Evolutionary conservation across 2,113 vertebrate genomes (phyloP), one percentile per base, ranked within the genome.

Genomic region (Gymnobelideus leadbeateri): DNA sequence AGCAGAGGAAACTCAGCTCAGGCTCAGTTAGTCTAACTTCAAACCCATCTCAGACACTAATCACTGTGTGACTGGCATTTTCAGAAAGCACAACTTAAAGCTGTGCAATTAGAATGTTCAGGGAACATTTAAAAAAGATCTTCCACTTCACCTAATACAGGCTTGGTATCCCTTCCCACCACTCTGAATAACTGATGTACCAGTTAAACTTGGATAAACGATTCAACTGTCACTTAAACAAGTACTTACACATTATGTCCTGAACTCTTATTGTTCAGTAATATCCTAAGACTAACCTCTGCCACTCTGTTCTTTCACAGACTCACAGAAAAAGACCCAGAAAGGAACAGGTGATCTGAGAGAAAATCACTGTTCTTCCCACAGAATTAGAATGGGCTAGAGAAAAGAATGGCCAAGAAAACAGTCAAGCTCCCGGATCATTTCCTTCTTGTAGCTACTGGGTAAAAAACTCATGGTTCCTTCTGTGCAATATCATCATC

Each of bases 341-440:
- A 95, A 96, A 95, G 91, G 95, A 97, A 95, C 16, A 94, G 51
- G 84, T 91, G 43, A 91, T 37, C 53, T 68, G 43, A 93, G 89
- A 95, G 94, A n/a, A 89, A 50, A 95, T 46, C 51, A 94, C 31
- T 21, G 12, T 89, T 95, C 50, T n/a, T 96, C 91, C 43, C 50
- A 97, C 28, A 95, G 16, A 92, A 43, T 12, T 12, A 55, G 12
- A 91, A 50, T 49, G 54, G 92, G 37, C 92, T 28, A 53, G 95
- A 92, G 95, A 51, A 97, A 97, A 54, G 96, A 25, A 89, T 53
- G 92, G 94, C 95, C 96, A 96, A 96, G 93, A 94, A 90, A 95
- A 95, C 51, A 95, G 77, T 51, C 93, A 95, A 95, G 55, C 24
- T 96, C 91, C 96, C 47, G 91, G 97, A 57, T 96, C 89, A 96